Percentiles rank a stretch among this genome's conserved stretches.
Conservation (phyloP, 2,797 vertebrate species). For the Alca torda region DNA sequence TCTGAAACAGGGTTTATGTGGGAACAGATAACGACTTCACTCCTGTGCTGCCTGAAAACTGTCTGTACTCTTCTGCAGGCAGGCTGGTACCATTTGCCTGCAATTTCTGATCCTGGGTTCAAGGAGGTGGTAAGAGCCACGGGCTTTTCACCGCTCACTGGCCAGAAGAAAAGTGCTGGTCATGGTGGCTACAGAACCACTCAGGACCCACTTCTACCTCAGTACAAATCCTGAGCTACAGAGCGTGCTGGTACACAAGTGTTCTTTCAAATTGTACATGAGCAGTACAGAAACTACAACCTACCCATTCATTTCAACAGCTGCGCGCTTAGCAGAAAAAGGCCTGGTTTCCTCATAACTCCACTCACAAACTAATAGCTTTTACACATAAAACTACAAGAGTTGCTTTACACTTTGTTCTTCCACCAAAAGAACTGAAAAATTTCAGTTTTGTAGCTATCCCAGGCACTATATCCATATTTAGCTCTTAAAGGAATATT, state of each 20-base stretch:
- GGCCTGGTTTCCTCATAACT: neutral
- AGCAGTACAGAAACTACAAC: neutral
- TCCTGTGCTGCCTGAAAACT: neutral
- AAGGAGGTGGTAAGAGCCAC: neutral
- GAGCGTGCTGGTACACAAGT: neutral
- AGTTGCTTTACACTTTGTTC: neutral
- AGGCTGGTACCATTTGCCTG: neutral
- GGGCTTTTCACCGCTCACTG: neutral
- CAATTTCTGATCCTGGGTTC: neutral
- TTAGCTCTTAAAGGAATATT: neutral
- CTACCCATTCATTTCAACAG: neutral
- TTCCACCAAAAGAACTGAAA: neutral
- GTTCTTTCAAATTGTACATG: neutral
- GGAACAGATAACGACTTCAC: neutral
- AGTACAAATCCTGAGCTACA: neutral
- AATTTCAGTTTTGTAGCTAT: neutral
- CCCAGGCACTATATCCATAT: neutral
- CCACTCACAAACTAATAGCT: neutral
- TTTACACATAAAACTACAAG: neutral
- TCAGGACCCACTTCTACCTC: neutral
- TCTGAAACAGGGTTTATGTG: neutral
- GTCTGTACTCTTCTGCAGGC: accelerated
- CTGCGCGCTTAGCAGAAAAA: neutral
- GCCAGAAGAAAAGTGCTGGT: neutral
- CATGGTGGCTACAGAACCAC: neutral